Evolutionary conservation across 2,797 vertebrate species (phyloP).

Genomic region (Vipera latastei): DNA sequence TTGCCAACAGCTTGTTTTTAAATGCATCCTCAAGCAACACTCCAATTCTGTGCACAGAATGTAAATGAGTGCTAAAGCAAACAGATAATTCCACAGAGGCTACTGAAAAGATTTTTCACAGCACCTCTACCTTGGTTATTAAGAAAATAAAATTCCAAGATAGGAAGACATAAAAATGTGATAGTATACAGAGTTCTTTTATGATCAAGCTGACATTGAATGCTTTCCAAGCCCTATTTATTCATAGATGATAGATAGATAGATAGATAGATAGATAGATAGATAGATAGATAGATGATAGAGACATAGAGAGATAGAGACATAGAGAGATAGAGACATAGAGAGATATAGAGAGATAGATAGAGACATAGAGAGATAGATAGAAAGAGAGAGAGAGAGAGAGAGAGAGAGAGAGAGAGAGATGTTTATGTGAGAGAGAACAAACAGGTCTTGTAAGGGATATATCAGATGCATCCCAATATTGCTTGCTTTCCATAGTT

Average conservation of each 20-base stretch:
- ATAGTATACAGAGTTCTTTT: constrained; percentile 29
- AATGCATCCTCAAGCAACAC: constrained; percentile 3
- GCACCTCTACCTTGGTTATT: constrained; percentile 57
- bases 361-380: too few relatives aligned
- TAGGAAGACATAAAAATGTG: constrained; percentile 38
- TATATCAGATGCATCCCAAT: constrained; percentile 42
- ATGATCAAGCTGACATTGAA: constrained; percentile 45
- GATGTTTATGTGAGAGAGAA: too few relatives aligned
- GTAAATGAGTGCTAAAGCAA: constrained; percentile 34
- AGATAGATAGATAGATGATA: too few relatives aligned
- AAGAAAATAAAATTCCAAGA: constrained; percentile 55
- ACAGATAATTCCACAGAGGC: constrained; percentile 31
- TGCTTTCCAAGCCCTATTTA: constrained; percentile 15
- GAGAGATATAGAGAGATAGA: too few relatives aligned
- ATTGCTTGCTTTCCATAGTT: constrained; percentile 31
- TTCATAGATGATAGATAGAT: background rate
- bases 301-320: too few relatives aligned
- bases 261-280: too few relatives aligned
- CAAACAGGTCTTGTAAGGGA: too few relatives aligned
- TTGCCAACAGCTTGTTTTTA: constrained; percentile 12
- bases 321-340: too few relatives aligned
- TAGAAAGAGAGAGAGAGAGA: too few relatives aligned
- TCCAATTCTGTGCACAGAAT: constrained; percentile 10
- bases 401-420: too few relatives aligned
- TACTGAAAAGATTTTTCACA: constrained; percentile 30